Percentiles rank a stretch among this genome's conserved stretches.
Evolutionary conservation across 2,797 vertebrate species (phyloP).

Genomic region (Ctenopoma multispine): DNA sequence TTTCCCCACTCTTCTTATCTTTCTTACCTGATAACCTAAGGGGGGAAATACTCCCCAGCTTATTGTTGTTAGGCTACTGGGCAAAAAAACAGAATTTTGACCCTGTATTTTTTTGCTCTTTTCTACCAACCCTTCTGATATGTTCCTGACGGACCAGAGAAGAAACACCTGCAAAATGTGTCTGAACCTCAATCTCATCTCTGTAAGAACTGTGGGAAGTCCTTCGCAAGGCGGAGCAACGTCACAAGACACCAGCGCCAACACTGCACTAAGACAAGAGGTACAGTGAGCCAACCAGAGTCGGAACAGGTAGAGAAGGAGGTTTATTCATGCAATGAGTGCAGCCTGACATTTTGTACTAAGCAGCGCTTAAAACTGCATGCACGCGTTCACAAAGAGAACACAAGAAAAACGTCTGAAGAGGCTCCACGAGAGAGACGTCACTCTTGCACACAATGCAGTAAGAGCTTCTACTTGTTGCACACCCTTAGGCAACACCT

Average conservation of each 20-base stretch:
- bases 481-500: slow-evolving; percentile 31
- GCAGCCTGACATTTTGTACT: background rate
- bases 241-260: slow-evolving; percentile 26
- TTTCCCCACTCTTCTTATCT: background rate
- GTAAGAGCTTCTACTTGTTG: slow-evolving; percentile 20
- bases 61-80: too few species aligned
- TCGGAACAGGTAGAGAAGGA: background rate
- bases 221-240: slow-evolving; percentile 22
- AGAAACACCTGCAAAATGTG: background rate
- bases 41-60: background rate
- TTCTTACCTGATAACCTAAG: background rate
- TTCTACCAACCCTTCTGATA: fast-evolving
- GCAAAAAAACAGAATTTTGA: too few species aligned
- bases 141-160: background rate
- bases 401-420: background rate
- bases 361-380: background rate
- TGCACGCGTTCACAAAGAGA: fast-evolving
- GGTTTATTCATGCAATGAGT: background rate
- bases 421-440: slow-evolving; percentile 1
- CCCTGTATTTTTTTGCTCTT: background rate
- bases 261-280: background rate
- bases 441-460: slow-evolving; percentile 27
- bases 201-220: slow-evolving; percentile 41
- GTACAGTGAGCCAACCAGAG: fast-evolving
- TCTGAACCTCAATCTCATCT: background rate